phyloP scores from a whole-genome alignment of 2,888 invertebrate genomes.

The Gymnocheta viridis region DNA sequence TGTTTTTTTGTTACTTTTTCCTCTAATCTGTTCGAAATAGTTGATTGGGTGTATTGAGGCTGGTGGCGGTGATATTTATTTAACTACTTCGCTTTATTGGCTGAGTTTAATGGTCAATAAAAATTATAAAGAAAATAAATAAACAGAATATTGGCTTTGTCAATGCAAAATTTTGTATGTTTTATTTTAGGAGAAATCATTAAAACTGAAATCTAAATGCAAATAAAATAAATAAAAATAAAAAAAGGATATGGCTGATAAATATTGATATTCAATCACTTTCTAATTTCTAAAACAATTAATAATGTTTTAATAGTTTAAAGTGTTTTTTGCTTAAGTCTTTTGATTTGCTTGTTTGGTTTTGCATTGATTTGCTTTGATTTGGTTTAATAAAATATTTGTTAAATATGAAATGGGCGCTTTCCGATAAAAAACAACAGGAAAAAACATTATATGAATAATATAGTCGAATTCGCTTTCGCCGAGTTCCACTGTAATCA shows the following conservation, averaged over 20 bases:
- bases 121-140: conserved; percentile 11
- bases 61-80: conserved; percentile 19
- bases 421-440: too few relatives aligned
- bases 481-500: too few relatives aligned
- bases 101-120: conserved; percentile 20
- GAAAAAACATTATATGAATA: too few relatives aligned
- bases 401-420: too few relatives aligned
- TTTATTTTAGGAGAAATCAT: conserved; percentile 3
- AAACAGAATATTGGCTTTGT: not conserved
- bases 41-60: not conserved
- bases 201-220: not conserved
- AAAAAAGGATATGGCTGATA: not conserved
- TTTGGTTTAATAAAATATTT: too few relatives aligned
- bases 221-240: not conserved
- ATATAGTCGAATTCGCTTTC: too few relatives aligned
- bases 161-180: not conserved
- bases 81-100: not conserved
- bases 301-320: not conserved
- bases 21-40: not conserved
- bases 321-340: not conserved
- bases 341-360: not conserved
- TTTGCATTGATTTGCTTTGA: too few relatives aligned
- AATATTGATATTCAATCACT: not conserved
- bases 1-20: not conserved
- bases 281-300: not conserved